Evolutionary conservation across 92 coral and sea anemone genomes (phyloP).

Genomic region (Epizoanthus scotinus): DNA sequence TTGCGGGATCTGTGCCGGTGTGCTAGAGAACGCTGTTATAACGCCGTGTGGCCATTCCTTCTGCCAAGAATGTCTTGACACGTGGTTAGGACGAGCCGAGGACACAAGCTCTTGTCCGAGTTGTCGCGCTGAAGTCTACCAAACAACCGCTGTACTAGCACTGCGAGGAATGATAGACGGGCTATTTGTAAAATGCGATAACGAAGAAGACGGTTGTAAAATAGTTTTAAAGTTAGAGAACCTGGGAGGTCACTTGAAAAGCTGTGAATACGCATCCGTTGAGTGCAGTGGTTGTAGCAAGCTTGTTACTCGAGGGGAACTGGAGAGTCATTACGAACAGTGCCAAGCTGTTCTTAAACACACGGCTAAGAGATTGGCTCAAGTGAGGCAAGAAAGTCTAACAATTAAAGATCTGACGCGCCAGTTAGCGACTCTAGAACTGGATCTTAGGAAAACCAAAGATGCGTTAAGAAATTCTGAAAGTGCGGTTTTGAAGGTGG

Average conservation of each 20-base stretch:
- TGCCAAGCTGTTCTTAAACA: constrained; percentile 57
- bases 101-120: constrained; percentile 65
- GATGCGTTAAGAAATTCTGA: constrained; percentile 77
- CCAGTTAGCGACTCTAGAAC: constrained; percentile 70
- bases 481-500: constrained; percentile 74
- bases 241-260: constrained; percentile 64
- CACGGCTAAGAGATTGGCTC: constrained; percentile 48
- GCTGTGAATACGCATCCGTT: constrained; percentile 65
- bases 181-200: constrained; percentile 76
- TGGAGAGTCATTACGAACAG: constrained; percentile 69
- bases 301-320: constrained; percentile 52
- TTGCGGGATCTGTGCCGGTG: constrained; percentile 96
- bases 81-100: constrained; percentile 65
- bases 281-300: constrained; percentile 77
- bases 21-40: constrained; percentile 76
- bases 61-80: constrained; percentile 82
- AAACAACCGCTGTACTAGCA: constrained; percentile 75
- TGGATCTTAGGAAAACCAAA: constrained; percentile 75
- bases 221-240: constrained; percentile 76
- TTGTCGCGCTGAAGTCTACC: constrained; percentile 74
- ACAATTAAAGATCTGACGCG: constrained; percentile 63
- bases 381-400: constrained; percentile 21
- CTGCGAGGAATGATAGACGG: constrained; percentile 84
- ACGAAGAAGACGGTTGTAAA: constrained; percentile 79
- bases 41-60: constrained; percentile 95